A percentile compares a stretch with the other conserved stretches of the same genome.
These are phyloP conservation scores for Halocynthia aurantium DNA, from an alignment of 23 tunicate species.

Conservation along the genomic window DNA sequence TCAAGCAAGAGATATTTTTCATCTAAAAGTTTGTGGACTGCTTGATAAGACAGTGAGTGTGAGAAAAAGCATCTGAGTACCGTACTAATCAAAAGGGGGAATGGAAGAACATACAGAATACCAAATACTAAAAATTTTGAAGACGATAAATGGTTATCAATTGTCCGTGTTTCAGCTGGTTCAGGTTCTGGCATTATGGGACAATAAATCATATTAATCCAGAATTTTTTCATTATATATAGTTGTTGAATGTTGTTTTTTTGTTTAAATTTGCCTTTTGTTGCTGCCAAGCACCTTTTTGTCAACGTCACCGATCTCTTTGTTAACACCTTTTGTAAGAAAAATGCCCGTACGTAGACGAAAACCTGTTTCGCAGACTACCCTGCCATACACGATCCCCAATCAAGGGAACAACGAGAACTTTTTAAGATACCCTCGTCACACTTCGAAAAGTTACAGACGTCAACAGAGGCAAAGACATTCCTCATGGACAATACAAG, in stretches of 20 bases:
- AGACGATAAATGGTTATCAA: too few species aligned
- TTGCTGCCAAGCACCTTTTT: not conserved
- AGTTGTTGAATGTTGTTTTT: slow-evolving; percentile 7
- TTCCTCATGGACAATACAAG: slow-evolving; percentile 26
- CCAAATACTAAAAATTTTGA: too few species aligned
- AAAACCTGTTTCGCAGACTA: not conserved
- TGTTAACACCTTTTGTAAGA: too few species aligned
- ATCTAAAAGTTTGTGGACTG: too few species aligned
- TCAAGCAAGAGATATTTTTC: too few species aligned
- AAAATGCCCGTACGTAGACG: slow-evolving; percentile 13
- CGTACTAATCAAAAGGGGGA: too few species aligned
- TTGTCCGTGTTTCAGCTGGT: slow-evolving; percentile 2
- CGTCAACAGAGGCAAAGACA: slow-evolving; percentile 15
- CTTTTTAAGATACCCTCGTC: not conserved
- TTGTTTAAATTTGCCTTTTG: not conserved
- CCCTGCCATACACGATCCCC: slow-evolving; percentile 19
- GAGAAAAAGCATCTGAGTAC: too few species aligned
- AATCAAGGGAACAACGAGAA: slow-evolving; percentile 1
- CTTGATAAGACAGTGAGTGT: too few species aligned
- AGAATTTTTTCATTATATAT: not conserved
- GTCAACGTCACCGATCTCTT: not conserved
- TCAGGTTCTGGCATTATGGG: not conserved
- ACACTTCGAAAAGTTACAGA: slow-evolving; percentile 2
- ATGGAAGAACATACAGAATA: too few species aligned
- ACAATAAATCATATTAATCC: too few species aligned